Base-by-base conservation (phyloP, 1,140 invertebrate genomes). In the Pseudomyrmex cubaensis region DNA sequence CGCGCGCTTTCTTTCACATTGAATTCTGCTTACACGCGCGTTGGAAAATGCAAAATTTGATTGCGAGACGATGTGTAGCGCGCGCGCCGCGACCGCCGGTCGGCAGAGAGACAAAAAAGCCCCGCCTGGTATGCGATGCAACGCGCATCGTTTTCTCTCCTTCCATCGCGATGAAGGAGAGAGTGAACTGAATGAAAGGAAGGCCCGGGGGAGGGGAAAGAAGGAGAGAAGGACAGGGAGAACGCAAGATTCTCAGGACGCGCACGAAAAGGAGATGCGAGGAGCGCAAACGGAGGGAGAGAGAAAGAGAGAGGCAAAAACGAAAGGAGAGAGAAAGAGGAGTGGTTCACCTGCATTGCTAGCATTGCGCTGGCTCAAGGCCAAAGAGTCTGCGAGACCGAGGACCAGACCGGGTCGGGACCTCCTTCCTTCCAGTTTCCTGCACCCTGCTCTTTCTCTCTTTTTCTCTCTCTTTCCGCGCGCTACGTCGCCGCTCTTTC, bases 281-380 rank as follows among this genome's bases (percentile, higher is more conserved):
- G 35, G 70, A 20, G 66, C 20, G 72, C 83, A 70, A 75, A 35
- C 35, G 74, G 64, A 82, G 67, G 87, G 62, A 82, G 88, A 25
- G 69, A 80, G 76, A 87, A 87, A 48, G 83, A 15, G 73, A 52
- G 50, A 52, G 50, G 17, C 75, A 63, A 66, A 48, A 52, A 82
- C 54, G 63, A 70, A 75, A 85, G 85, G 77, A 78, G 70, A 86
- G 85, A 83, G 90, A 87, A 84, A 87, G 90, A 90, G 82, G 91
- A 93, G 92, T 93, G 93, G 94, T 94, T 94, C 93, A 94, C 94
- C 93, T 94, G 94, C 93, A 94, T 94, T 93, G 93, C 93, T 93
- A 93, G 92, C 93, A 94, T 94, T 94, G 93, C 93, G 93, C 93
- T 90, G 90, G 90, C 90, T 93, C 93, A 94, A 94, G 93, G 94